Evolutionary conservation across 2,113 vertebrate genomes (phyloP).

Genomic region (Gracilinanus agilis): DNA sequence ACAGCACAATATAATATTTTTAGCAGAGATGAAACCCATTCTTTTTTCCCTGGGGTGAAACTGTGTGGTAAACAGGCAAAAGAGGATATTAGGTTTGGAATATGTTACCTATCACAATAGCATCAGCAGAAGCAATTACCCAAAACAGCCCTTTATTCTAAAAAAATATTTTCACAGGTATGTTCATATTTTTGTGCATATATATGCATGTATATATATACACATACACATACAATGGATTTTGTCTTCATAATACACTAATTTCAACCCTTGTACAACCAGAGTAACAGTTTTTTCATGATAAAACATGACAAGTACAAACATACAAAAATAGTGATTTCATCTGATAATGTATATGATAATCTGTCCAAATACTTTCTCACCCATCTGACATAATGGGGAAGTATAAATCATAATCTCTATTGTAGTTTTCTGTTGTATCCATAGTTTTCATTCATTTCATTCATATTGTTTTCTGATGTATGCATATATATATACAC

Average conservation of each 20-base stretch:
- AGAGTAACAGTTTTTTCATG: background rate
- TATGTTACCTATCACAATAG: constrained; percentile 49
- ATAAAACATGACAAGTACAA: background rate
- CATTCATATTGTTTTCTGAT: no score
- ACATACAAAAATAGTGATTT: background rate
- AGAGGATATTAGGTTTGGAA: constrained; percentile 10
- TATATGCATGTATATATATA: background rate
- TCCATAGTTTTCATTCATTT: no score
- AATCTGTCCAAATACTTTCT: background rate
- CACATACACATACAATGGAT: background rate
- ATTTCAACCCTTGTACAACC: background rate
- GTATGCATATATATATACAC: background rate
- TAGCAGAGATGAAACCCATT: constrained; percentile 66
- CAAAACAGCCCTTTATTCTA: constrained; percentile 61
- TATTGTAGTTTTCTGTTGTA: background rate
- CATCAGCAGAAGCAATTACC: constrained; percentile 59
- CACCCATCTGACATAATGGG: background rate
- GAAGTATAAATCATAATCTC: background rate
- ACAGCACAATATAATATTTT: constrained; percentile 60
- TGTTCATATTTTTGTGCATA: background rate
- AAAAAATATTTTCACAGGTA: constrained; percentile 56
- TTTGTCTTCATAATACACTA: background rate
- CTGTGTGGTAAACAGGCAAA: constrained; percentile 38
- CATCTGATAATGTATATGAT: background rate
- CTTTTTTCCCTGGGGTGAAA: constrained; percentile 52